These are phyloP conservation scores for Drosophila merina DNA, from an alignment of 2,888 invertebrate genomes.

Conservation along the genomic window DNA sequence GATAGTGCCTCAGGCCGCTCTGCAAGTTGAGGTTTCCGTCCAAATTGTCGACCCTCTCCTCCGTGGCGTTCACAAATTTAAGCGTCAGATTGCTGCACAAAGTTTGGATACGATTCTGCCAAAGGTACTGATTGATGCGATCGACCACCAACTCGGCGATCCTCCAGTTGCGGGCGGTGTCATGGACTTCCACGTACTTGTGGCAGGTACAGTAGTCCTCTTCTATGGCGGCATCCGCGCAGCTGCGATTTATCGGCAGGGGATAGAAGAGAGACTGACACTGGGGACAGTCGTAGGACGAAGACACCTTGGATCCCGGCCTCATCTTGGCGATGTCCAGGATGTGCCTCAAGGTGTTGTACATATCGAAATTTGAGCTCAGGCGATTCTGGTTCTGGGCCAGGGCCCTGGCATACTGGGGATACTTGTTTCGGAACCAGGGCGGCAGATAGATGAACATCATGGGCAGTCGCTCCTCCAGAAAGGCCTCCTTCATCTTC, in stretches of 20 bases:
- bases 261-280: constrained; percentile 87
- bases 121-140: constrained; percentile 59
- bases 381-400: constrained; percentile 86
- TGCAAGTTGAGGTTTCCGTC: not conserved
- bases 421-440: constrained; percentile 85
- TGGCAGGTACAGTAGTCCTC: constrained; percentile 90
- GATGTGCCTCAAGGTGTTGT: constrained; percentile 88
- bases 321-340: constrained; percentile 84
- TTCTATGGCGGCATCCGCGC: constrained; percentile 87
- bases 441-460: constrained; percentile 88
- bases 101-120: not conserved
- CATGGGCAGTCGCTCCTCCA: constrained; percentile 90
- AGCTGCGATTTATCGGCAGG: constrained; percentile 86
- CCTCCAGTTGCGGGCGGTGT: constrained; percentile 53
- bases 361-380: constrained; percentile 89
- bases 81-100: constrained; percentile 27
- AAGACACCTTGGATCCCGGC: constrained; percentile 40
- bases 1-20: constrained; percentile 9
- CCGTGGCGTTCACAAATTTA: constrained; percentile 11
- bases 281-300: constrained; percentile 86
- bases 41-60: constrained; percentile 12
- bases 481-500: constrained; percentile 87
- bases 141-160: constrained; percentile 78
- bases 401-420: constrained; percentile 85
- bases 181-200: constrained; percentile 83